Evolutionary conservation across 2,888 invertebrate species (phyloP), one percentile per base, ranked within the genome.

Genomic region (Xanthostigma xanthostigma): DNA sequence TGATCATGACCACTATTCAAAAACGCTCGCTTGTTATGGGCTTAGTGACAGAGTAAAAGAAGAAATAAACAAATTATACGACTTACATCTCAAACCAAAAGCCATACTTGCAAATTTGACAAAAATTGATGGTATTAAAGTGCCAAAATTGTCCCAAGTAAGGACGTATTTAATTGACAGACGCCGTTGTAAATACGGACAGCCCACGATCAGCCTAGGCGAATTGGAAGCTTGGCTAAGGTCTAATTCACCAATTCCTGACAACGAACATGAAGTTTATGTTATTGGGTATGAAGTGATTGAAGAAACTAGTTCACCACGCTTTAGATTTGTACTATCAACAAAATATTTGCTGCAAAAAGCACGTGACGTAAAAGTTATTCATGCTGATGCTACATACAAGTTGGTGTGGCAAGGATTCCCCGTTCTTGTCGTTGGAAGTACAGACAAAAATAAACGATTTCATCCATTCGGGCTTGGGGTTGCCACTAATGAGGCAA

Each of bases 351-450:
- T 36, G 37, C 37, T 36, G 11, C 9, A 36, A 11, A 10, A 10
- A 36, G 37, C 37, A 11, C 37, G 51, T 51, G 45, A 36, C 11
- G 37, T 36, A 36, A 11, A 36, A 10, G 11, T 36, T 11, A 10
- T 36, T 9, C 53, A 56, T 44, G 52, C 54, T 49, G 55, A 55
- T 53, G 49, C 53, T 33, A 54, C 52, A 35, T 51, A 53, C 41
- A 56, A 56, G 40, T 47, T 54, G 38, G 46, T 54, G n/a, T 55
- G 55, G 54, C 53, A 56, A 40, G 55, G 53, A 43, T 54, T 53
- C 37, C 54, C 55, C n/a, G 52, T 52, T 27, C 41, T 55, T 9
- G 42, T 54, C 36, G 51, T 51, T 46, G 53, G 53, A 44, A 53
- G 40, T 49, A 55, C 54, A 36, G 55, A 55, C 43, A 50, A 51